Evolutionary conservation across 2,113 vertebrate genomes (phyloP).

Genomic region (Trogon melanurus): DNA sequence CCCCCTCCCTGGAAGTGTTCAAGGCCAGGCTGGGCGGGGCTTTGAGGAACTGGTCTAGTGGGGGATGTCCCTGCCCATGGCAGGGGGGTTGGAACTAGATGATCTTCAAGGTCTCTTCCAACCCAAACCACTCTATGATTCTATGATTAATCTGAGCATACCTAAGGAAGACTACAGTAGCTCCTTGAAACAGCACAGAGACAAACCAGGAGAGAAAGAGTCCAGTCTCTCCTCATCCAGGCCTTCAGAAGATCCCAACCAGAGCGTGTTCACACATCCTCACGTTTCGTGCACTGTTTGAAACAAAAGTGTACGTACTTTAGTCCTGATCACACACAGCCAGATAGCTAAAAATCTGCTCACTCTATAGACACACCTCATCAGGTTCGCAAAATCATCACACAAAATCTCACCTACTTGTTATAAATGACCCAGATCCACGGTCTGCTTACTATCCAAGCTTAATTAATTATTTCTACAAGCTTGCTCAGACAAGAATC

Average conservation of each 20-base stretch:
- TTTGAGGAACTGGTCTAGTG: too few relatives aligned
- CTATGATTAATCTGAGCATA: not conserved
- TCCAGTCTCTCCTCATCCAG: not conserved
- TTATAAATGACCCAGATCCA: constrained; percentile 23
- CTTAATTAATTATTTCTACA: constrained; percentile 1
- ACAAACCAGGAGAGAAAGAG: not conserved
- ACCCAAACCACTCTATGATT: too few relatives aligned
- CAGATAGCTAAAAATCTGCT: not conserved
- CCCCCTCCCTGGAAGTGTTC: too few relatives aligned
- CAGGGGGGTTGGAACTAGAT: too few relatives aligned
- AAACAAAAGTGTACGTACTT: not conserved
- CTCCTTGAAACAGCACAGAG: not conserved
- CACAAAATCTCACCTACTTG: not conserved
- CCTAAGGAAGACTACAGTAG: not conserved
- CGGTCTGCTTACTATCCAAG: not conserved
- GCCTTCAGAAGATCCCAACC: not conserved
- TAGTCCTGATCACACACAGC: not conserved
- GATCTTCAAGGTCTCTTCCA: too few relatives aligned
- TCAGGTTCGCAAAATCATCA: not conserved
- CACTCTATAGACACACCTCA: not conserved
- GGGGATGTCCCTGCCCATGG: too few relatives aligned
- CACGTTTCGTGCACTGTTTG: fast-evolving
- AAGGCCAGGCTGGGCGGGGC: too few relatives aligned
- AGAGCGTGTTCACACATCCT: not conserved
- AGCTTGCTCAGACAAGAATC: constrained; percentile 10